These are phyloP conservation scores for Venustaconcha ellipsiformis DNA, from an alignment of 1,140 invertebrate species.

Conservation along the genomic window DNA sequence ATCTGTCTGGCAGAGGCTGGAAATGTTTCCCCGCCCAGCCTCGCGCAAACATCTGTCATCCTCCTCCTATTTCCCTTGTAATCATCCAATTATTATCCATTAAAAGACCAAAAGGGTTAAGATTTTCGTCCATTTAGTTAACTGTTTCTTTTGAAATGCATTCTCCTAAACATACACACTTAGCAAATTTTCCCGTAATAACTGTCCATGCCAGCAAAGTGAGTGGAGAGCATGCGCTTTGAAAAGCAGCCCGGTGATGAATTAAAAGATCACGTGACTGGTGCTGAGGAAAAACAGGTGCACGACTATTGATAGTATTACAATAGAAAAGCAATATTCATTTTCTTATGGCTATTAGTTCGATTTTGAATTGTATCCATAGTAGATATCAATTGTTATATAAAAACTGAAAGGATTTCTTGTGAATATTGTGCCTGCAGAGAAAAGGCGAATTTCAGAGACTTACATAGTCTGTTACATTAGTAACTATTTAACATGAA, in stretches of 20 bases:
- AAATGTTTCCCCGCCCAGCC: no score
- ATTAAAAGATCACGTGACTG: constrained; percentile 21
- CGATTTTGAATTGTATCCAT: constrained; percentile 29
- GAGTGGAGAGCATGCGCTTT: no score
- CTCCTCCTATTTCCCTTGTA: no score
- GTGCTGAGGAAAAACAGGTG: constrained; percentile 27
- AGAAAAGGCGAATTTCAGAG: background rate
- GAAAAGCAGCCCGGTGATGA: constrained; percentile 1
- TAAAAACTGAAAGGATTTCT: constrained; percentile 62
- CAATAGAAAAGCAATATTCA: constrained; percentile 32
- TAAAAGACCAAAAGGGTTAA: no score
- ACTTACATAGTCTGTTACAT: background rate
- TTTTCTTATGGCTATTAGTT: constrained; percentile 22
- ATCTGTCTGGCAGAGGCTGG: no score
- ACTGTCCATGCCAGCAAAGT: no score
- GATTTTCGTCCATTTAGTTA: no score
- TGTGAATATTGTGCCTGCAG: constrained; percentile 51
- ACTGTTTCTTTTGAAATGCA: no score
- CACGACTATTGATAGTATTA: constrained; percentile 27
- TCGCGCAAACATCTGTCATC: no score
- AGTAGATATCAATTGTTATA: constrained; percentile 19
- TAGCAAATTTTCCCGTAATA: no score
- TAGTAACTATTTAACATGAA: constrained; percentile 15
- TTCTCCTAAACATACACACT: no score
- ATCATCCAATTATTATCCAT: no score